A percentile compares a stretch with the other conserved stretches of the same genome.
phyloP scores from a whole-genome alignment of 2,113 vertebrate genomes.

The Leucoraja erinaceus region DNA sequence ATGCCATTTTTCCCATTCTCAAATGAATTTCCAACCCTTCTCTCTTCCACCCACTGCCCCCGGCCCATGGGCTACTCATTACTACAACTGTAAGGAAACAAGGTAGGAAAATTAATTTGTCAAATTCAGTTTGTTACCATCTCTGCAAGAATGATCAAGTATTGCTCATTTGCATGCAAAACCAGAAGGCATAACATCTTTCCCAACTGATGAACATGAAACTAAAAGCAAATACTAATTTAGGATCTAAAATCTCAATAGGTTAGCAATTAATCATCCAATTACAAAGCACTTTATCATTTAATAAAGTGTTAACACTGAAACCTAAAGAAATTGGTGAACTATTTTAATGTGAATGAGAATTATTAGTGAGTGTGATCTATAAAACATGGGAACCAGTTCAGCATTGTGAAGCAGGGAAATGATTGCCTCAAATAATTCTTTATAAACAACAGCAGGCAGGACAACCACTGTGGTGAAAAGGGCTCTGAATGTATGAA shows the following conservation, averaged over 20 bases:
- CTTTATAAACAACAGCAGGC: background rate
- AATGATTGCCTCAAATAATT: background rate
- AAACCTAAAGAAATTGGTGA: background rate
- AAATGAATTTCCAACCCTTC: background rate
- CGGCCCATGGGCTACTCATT: no score
- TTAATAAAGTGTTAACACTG: background rate
- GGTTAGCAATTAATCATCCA: background rate
- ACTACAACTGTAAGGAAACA: background rate
- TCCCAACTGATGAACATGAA: background rate
- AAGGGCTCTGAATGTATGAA: background rate
- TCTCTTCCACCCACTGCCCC: background rate
- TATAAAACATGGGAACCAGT: background rate
- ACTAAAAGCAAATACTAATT: constrained; percentile 5
- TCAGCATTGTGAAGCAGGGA: background rate
- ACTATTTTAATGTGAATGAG: background rate
- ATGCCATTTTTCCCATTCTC: background rate
- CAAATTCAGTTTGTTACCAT: background rate
- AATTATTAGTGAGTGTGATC: background rate
- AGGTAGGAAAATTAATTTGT: background rate
- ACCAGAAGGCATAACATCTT: background rate
- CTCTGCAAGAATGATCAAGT: background rate
- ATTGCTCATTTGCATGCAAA: background rate
- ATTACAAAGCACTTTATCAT: background rate
- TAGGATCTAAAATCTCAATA: background rate
- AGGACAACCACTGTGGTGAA: background rate